Conservation (phyloP, 2,797 vertebrate genomes). For the Amblyopsis hoosieri region DNA sequence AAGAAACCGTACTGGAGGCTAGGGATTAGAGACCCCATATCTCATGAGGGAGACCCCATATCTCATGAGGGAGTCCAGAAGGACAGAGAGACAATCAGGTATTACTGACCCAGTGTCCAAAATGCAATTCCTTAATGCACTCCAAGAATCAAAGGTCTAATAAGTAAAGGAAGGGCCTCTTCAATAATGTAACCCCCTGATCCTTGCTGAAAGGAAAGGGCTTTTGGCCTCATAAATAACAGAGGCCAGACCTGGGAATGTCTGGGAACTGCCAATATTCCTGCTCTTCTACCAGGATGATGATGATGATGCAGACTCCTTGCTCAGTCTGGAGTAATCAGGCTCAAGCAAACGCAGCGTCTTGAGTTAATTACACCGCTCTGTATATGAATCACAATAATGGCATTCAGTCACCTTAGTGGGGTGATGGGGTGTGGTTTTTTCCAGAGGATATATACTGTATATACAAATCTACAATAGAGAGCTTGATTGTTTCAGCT, state of each 20-base stretch:
- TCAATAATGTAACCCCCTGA: conserved; percentile 76
- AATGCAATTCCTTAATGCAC: conserved; percentile 80
- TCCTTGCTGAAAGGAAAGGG: conserved; percentile 65
- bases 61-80: conserved; percentile 37
- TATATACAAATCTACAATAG: conserved; percentile 2
- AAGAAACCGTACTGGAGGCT: conserved; percentile 28
- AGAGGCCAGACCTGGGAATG: conserved; percentile 63
- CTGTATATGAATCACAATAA: conserved; percentile 9
- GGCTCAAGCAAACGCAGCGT: conserved; percentile 32
- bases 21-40: conserved; percentile 23
- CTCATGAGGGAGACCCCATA: conserved; percentile 27
- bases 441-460: conserved; percentile 18
- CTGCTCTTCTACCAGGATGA: conserved; percentile 60
- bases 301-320: conserved; percentile 32
- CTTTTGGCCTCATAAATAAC: conserved; percentile 73
- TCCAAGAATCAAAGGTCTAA: conserved; percentile 77
- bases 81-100: conserved; percentile 45
- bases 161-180: conserved; percentile 75
- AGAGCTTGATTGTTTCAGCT: not conserved
- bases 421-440: not conserved
- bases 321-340: conserved; percentile 51
- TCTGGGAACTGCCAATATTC: conserved; percentile 71
- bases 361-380: conserved; percentile 42
- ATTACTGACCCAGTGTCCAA: conserved; percentile 51
- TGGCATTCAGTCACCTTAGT: conserved; percentile 30